Conservation (phyloP, 2,113 vertebrate species). For the Seriola aureovittata region DNA sequence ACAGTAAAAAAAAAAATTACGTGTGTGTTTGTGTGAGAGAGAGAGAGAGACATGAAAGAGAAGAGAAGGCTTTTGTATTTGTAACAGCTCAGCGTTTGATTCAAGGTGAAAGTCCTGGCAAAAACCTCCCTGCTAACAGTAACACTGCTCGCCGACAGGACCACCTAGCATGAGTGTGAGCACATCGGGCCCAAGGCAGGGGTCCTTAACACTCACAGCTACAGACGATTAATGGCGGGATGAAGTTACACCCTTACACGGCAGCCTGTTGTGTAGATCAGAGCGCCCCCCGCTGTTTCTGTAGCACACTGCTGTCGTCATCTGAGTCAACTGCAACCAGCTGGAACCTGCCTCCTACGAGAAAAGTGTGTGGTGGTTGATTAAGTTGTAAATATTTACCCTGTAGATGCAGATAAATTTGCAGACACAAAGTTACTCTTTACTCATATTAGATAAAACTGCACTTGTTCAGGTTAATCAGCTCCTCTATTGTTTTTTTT, state of each 20-base stretch:
- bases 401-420: not conserved
- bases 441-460: not conserved
- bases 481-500: not conserved
- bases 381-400: slow-evolving; percentile 17
- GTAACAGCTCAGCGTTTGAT: slow-evolving; percentile 52
- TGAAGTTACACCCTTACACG: slow-evolving; percentile 59
- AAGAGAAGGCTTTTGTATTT: slow-evolving; percentile 47
- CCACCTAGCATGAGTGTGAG: slow-evolving; percentile 77
- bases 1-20: slow-evolving; percentile 62
- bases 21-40: slow-evolving; percentile 7
- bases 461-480: not conserved
- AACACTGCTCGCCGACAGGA: slow-evolving; percentile 67
- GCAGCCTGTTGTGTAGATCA: slow-evolving; percentile 51
- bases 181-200: slow-evolving; percentile 52
- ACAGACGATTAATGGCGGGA: slow-evolving; percentile 78
- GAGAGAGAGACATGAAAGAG: slow-evolving; percentile 39
- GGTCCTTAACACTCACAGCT: slow-evolving; percentile 61
- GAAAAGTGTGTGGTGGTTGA: slow-evolving; percentile 18
- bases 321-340: slow-evolving; percentile 37
- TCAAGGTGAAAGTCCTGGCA: slow-evolving; percentile 74
- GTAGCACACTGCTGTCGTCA: slow-evolving; percentile 35
- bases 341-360: slow-evolving; percentile 26
- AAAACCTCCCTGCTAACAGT: slow-evolving; percentile 49
- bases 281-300: slow-evolving; percentile 64
- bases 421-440: not conserved